Evolutionary conservation across 2,113 vertebrate genomes (phyloP).

Genomic region (Upupa epops): DNA sequence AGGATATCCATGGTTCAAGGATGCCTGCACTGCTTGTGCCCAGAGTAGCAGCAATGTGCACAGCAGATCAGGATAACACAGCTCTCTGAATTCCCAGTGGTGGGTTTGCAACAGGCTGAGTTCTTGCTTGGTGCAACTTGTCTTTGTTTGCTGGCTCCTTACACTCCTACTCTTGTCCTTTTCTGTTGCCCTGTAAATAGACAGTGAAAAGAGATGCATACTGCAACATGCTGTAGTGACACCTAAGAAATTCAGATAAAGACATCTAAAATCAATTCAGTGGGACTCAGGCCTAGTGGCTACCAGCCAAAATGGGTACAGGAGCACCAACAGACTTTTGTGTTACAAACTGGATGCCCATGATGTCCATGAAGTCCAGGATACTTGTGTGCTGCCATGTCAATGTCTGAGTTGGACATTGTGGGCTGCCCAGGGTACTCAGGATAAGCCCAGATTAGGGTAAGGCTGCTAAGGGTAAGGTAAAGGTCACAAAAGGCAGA

Average conservation of each 20-base stretch:
- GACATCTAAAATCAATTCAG: neutral
- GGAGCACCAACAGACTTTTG: neutral
- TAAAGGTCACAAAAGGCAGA: neutral
- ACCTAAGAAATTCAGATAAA: neutral
- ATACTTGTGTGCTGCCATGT: neutral
- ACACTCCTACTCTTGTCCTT: neutral
- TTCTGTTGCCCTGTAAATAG: neutral
- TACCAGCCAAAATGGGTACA: neutral
- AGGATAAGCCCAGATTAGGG: neutral
- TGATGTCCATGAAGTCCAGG: too few relatives aligned
- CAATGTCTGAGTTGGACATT: neutral
- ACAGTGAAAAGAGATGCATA: neutral
- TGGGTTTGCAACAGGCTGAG: neutral
- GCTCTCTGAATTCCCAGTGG: neutral
- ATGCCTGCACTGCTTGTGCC: neutral
- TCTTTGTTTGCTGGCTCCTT: neutral
- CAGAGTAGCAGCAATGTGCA: neutral
- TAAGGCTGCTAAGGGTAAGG: neutral
- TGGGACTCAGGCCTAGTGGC: neutral
- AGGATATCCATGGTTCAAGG: accelerated
- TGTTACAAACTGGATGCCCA: neutral
- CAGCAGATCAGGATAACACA: neutral
- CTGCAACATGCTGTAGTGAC: neutral
- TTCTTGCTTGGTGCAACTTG: neutral
- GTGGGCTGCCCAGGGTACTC: neutral